Percentiles rank a stretch among this genome's conserved stretches.
Evolutionary conservation across 64 coral and sea anemone genomes (phyloP).

Genomic region (Exaiptasia diaphana): DNA sequence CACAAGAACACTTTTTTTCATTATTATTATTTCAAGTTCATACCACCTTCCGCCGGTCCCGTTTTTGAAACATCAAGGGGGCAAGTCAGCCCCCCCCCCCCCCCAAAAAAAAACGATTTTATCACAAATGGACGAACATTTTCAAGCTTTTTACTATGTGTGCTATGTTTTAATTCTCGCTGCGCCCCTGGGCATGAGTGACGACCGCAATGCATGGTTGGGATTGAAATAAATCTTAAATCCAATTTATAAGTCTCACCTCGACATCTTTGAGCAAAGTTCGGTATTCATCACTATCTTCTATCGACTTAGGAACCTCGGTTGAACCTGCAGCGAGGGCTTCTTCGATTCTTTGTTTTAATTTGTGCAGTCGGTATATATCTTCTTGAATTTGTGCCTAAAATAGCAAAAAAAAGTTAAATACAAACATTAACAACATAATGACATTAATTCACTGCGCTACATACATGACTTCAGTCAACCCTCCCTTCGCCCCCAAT

Average conservation of each 20-base stretch:
- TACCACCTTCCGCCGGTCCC: neutral
- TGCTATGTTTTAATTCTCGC: no score
- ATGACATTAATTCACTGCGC: no score
- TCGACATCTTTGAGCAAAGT: constrained; percentile 67
- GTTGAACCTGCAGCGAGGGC: constrained; percentile 73
- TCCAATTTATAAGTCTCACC: no score
- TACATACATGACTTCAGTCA: no score
- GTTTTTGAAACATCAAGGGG: no score
- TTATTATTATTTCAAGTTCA: neutral
- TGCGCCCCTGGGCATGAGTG: no score
- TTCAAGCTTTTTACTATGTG: no score
- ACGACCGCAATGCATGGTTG: no score
- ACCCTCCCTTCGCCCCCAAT: no score
- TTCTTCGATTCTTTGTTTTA: constrained; percentile 80
- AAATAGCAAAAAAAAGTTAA: neutral
- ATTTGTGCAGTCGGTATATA: constrained; percentile 51
- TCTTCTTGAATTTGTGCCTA: constrained; percentile 80
- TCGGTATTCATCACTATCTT: constrained; percentile 77
- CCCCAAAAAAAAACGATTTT: neutral
- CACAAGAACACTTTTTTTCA: neutral
- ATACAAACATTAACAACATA: neutral
- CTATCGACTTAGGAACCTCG: constrained; percentile 62
- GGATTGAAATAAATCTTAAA: no score
- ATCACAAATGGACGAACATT: neutral
- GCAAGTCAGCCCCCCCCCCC: no score